phyloP scores from a whole-genome alignment of 2,888 invertebrate genomes.

The Ennomos quercinarius region DNA sequence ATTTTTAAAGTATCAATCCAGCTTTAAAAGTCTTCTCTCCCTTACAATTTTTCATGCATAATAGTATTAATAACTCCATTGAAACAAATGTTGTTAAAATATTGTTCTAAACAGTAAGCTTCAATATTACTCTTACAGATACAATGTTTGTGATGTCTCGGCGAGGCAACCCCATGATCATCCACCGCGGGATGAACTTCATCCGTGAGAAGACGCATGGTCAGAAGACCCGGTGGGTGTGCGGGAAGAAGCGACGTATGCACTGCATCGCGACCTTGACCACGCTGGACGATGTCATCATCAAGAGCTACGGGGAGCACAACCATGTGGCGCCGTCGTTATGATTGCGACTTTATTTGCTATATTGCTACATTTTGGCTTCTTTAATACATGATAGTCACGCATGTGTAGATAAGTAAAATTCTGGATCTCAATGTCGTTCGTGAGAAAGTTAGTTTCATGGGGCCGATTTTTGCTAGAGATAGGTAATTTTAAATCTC shows the following conservation, averaged over 20 bases:
- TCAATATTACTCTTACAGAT: conserved; percentile 21
- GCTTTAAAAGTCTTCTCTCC: neutral
- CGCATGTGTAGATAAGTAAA: too few species aligned
- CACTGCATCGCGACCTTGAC: conserved; percentile 67
- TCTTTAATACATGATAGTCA: too few species aligned
- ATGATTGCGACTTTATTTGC: neutral
- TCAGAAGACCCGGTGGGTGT: conserved; percentile 65
- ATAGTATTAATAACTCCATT: too few species aligned
- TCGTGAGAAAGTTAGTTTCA: too few species aligned
- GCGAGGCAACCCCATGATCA: conserved; percentile 71
- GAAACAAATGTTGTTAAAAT: too few species aligned
- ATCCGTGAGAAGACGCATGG: conserved; percentile 62
- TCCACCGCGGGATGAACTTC: conserved; percentile 65
- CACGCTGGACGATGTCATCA: conserved; percentile 53
- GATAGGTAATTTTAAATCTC: too few species aligned
- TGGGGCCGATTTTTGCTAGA: too few species aligned
- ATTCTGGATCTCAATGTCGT: too few species aligned
- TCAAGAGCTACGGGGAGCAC: conserved; percentile 64
- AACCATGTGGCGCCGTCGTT: conserved; percentile 49
- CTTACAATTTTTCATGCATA: too few species aligned
- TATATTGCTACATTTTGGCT: too few species aligned
- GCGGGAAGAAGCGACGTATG: conserved; percentile 63
- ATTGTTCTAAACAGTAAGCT: conserved; percentile 2
- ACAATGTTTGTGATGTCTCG: conserved; percentile 60
- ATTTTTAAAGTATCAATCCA: too few species aligned